Evolutionary conservation across 1,140 invertebrate species (phyloP).

Genomic region (Helicoverpa zea): DNA sequence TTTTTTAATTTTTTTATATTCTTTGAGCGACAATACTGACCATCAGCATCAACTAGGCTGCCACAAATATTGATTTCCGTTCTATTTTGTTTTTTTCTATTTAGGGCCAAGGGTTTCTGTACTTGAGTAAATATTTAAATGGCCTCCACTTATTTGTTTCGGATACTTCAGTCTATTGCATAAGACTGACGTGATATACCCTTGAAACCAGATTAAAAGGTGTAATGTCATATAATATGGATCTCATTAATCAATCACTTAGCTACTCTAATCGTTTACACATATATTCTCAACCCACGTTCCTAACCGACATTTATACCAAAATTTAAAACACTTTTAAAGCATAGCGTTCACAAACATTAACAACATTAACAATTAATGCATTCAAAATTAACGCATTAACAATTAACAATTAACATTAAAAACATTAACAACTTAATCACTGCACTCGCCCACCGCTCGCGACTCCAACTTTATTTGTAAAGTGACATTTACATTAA

Average conservation of each 20-base stretch:
- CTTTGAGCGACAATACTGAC: too few relatives aligned
- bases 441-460: constrained; percentile 24
- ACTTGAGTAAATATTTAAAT: background rate
- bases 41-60: too few relatives aligned
- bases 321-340: constrained; percentile 34
- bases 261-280: background rate
- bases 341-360: too few relatives aligned
- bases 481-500: constrained; percentile 40
- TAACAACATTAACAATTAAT: too few relatives aligned
- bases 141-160: background rate
- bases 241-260: background rate
- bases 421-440: too few relatives aligned
- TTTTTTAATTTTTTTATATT: too few relatives aligned
- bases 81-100: background rate
- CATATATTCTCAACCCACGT: background rate
- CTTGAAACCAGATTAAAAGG: too few relatives aligned
- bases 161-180: background rate
- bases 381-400: too few relatives aligned
- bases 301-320: constrained; percentile 18
- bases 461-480: constrained; percentile 1
- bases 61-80: background rate
- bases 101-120: constrained; percentile 3
- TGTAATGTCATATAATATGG: too few relatives aligned
- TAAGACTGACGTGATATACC: background rate
- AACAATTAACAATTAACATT: too few relatives aligned